These are phyloP conservation scores for Dasypus novemcinctus DNA, from an alignment of 2,113 vertebrate species.

Conservation along the genomic window DNA sequence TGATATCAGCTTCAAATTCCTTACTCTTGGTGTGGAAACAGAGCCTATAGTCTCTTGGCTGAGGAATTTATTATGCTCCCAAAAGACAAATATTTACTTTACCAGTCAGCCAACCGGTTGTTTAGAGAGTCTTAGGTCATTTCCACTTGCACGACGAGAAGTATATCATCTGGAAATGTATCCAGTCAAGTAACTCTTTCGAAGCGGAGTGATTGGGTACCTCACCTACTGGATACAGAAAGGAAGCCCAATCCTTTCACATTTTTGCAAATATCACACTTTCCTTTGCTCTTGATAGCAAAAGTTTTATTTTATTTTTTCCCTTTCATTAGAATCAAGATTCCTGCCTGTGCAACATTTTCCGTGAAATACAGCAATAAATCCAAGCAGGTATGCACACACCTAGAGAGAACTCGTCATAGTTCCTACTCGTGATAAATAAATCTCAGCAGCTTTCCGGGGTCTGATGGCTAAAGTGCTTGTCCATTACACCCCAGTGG, in stretches of 20 bases:
- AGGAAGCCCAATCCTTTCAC: neutral
- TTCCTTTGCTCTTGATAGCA: neutral
- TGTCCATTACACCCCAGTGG: neutral
- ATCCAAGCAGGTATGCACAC: neutral
- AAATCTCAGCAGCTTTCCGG: neutral
- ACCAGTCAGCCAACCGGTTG: neutral
- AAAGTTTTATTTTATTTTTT: neutral
- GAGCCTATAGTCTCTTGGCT: neutral
- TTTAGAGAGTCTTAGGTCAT: neutral
- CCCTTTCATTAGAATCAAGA: neutral
- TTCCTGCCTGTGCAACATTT: neutral
- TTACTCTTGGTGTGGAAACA: neutral
- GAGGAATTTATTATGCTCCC: neutral
- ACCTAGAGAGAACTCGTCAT: neutral
- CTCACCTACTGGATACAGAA: neutral
- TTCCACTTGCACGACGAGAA: neutral
- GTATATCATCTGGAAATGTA: neutral
- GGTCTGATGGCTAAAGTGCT: neutral
- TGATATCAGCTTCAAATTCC: neutral
- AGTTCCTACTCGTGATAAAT: neutral
- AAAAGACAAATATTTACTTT: neutral
- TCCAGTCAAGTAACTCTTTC: neutral
- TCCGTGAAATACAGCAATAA: neutral
- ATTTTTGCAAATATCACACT: neutral
- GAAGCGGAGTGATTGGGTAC: neutral